Evolutionary conservation across 2,113 vertebrate genomes (phyloP).

Genomic region (Coptodon bakossiorum): DNA sequence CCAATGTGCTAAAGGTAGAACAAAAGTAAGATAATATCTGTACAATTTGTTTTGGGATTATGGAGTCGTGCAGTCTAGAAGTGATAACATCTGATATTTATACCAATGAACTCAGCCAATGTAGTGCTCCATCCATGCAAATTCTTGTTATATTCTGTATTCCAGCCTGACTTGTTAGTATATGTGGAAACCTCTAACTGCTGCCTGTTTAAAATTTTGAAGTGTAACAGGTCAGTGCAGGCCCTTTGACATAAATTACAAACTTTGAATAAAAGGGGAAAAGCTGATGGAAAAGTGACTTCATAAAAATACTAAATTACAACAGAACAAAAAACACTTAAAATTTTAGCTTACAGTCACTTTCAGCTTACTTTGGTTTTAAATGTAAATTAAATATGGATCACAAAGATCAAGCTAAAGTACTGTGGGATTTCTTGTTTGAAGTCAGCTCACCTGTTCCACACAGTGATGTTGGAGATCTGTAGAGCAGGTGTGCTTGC

Average conservation of each 20-base stretch:
- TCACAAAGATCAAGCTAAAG: not conserved
- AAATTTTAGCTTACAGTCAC: not conserved
- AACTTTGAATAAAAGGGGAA: not conserved
- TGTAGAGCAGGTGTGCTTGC: constrained; percentile 69
- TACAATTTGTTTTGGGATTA: not conserved
- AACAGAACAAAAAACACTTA: not conserved
- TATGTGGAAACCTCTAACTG: not conserved
- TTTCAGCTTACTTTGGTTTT: not conserved
- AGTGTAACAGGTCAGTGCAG: not conserved
- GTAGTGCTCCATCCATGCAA: not conserved
- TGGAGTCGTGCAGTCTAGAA: not conserved
- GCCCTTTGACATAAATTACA: not conserved
- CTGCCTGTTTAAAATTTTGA: not conserved
- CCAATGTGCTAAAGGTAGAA: not conserved
- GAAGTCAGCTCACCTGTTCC: constrained; percentile 82
- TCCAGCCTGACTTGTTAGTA: not conserved
- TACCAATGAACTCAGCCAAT: not conserved
- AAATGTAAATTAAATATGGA: not conserved
- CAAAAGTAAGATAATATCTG: not conserved
- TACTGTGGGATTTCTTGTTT: not conserved
- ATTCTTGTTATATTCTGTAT: not conserved
- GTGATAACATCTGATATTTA: not conserved
- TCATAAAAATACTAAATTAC: not conserved
- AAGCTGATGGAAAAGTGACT: not conserved
- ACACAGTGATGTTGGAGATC: constrained; percentile 78